These are phyloP conservation scores for Podocnemis expansa DNA, from an alignment of 2,113 vertebrate genomes.

Conservation along the genomic window DNA sequence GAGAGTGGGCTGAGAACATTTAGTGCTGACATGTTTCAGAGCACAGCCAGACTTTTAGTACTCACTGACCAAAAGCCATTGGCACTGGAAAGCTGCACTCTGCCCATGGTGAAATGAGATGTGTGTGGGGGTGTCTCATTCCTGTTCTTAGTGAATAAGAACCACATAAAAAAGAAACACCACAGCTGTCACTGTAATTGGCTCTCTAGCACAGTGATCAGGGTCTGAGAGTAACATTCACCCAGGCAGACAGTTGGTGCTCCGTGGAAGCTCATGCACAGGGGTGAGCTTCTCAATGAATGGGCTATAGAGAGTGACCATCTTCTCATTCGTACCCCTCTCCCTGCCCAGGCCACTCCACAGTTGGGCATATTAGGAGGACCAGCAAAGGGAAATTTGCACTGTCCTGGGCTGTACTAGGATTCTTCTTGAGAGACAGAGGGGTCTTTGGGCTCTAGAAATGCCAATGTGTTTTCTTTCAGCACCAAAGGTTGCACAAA, in stretches of 20 bases:
- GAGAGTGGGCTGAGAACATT: background rate
- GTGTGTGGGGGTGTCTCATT: background rate
- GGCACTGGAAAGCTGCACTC: background rate
- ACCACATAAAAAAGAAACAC: accelerated
- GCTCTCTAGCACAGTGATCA: background rate
- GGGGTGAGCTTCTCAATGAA: background rate
- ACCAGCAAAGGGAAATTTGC: background rate
- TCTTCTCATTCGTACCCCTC: background rate
- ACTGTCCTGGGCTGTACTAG: background rate
- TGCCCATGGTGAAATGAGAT: background rate
- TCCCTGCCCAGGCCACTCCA: background rate
- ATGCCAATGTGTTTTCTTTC: constrained; percentile 64
- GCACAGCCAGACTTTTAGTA: background rate
- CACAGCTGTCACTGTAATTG: background rate
- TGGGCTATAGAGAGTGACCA: background rate
- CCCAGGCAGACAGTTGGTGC: background rate
- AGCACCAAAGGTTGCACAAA: constrained; percentile 63
- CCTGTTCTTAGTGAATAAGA: background rate
- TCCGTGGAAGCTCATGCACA: background rate
- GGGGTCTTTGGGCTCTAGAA: constrained; percentile 18
- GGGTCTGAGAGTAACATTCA: background rate
- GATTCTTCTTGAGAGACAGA: background rate
- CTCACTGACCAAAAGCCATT: background rate
- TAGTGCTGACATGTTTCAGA: background rate
- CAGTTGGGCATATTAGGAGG: background rate